Base-by-base conservation (phyloP, 2,888 invertebrate genomes). In the Teleogryllus oceanicus region DNA sequence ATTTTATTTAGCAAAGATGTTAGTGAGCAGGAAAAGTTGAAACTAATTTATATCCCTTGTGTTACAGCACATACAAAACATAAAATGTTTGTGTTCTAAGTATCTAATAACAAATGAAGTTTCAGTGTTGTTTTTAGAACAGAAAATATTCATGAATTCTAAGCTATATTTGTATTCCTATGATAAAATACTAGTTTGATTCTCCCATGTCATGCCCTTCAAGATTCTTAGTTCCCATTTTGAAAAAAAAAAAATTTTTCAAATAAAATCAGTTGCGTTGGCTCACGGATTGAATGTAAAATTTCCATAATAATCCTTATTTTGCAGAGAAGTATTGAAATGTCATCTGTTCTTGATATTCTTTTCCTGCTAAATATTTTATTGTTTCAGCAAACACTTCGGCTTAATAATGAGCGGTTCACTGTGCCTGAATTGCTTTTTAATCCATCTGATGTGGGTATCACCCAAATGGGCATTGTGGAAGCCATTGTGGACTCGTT, bases 361-460 rank as follows among this genome's bases (percentile, higher is more conserved):
- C 50, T 11, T 13, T 78, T 24, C 11, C 50, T 24, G 12, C n/a
- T 74, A 16, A 37, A 37, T 37, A 51, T 77, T 80, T 77, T 80
- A 18, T 62, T 37, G 20, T 83, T 89, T 2, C 92, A 92, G 83
- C 95, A 98, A 89, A 92, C 94, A 21, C 89, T 99, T 74, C 88
- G 94, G 75, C 88, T 99, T 84, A 96, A 95, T 87, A 98, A 97
- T 85, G 99, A 99, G 88, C 88, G 99, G 78, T 98, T 99, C 86
- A 91, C 95, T 0, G 94, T 99, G 77, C 99, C 99, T 0, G 99
- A 99, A 88, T 89, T 99, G 2, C 87, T 99, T 4, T 98, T 99
- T 86, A 92, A 94, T 85, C 99, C 99, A 0, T 95, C 96, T 2
- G 98, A 99, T 86, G 94, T 99, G 74, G 98, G 97, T 0, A 94